These are phyloP conservation scores for Parauchenoglanis punctatus DNA, from an alignment of 2,797 vertebrate genomes.

Conservation along the genomic window DNA sequence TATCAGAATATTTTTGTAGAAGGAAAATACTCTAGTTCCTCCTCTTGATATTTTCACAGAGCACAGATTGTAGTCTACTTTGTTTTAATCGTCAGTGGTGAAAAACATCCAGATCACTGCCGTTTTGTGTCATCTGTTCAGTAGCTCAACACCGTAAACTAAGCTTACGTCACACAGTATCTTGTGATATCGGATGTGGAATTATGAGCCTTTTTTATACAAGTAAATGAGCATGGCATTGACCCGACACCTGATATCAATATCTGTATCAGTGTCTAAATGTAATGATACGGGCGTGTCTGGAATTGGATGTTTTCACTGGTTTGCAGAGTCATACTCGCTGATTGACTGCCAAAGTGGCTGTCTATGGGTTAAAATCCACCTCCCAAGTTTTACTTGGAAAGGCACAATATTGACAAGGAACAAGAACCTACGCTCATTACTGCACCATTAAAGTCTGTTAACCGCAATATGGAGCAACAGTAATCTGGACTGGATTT, in stretches of 20 bases:
- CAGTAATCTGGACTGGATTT: slow-evolving; percentile 40
- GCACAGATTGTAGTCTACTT: background rate
- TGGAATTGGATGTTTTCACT: background rate
- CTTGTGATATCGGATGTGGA: background rate
- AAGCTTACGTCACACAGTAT: background rate
- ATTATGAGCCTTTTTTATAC: background rate
- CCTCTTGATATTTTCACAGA: background rate
- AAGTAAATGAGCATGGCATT: background rate
- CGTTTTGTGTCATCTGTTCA: background rate
- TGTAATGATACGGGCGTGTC: background rate
- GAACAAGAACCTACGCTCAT: slow-evolving; percentile 1
- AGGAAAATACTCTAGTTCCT: background rate
- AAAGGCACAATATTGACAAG: slow-evolving; percentile 3
- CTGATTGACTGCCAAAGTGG: background rate
- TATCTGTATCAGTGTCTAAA: background rate
- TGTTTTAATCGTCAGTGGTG: background rate
- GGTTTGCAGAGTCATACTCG: background rate
- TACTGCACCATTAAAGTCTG: slow-evolving; percentile 9
- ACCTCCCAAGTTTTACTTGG: background rate
- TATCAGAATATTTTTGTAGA: background rate
- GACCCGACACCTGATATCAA: background rate
- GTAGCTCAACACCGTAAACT: background rate
- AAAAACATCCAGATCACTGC: background rate
- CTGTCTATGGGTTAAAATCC: background rate
- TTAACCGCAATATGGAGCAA: slow-evolving; percentile 15